These are phyloP conservation scores for Bambusicola thoracicus DNA, from an alignment of 2,113 vertebrate species.

Conservation along the genomic window DNA sequence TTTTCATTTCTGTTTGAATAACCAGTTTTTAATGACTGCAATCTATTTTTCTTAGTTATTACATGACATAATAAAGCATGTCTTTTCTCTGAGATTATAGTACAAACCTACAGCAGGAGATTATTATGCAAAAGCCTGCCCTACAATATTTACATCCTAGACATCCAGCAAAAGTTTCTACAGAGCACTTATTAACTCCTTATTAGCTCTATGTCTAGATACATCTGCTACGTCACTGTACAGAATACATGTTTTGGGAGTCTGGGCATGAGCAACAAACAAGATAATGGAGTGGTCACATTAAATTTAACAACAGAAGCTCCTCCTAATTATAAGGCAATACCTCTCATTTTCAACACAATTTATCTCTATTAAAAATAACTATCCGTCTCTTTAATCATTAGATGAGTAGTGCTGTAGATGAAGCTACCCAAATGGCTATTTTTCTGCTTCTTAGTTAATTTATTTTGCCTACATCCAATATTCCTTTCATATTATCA, in stretches of 20 bases:
- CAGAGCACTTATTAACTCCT: neutral
- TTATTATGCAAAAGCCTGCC: neutral
- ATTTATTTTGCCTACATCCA: neutral
- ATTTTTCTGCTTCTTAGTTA: neutral
- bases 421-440: neutral
- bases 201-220: neutral
- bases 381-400: neutral
- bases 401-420: neutral
- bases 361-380: neutral
- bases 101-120: neutral
- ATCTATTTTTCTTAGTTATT: neutral
- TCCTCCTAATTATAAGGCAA: neutral
- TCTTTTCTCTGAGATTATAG: neutral
- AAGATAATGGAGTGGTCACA: neutral
- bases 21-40: neutral
- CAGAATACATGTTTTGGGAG: neutral
- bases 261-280: neutral
- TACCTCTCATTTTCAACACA: neutral
- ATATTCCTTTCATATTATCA: neutral
- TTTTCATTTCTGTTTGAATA: neutral
- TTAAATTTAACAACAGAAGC: constrained; percentile 6
- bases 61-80: neutral
- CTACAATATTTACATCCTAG: neutral
- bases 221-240: neutral
- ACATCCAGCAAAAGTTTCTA: neutral